phyloP scores from a whole-genome alignment of 2,113 vertebrate genomes.

The Antigone vipio region DNA sequence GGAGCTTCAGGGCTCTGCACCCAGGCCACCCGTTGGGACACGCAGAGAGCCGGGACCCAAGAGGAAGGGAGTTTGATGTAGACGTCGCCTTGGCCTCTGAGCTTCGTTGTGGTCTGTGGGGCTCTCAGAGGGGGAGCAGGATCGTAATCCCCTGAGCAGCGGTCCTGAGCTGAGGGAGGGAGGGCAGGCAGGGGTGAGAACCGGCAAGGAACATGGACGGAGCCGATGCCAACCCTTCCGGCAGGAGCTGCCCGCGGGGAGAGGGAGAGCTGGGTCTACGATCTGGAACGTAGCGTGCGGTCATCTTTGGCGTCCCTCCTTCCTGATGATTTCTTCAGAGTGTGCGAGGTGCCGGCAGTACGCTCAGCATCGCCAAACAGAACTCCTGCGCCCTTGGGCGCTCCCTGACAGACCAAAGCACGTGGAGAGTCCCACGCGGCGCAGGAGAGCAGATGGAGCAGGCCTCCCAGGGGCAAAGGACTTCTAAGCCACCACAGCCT shows the following conservation, averaged over 20 bases:
- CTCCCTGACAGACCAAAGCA: neutral
- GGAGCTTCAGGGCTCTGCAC: neutral
- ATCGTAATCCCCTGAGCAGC: neutral
- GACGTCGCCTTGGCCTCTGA: neutral
- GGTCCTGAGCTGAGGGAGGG: neutral
- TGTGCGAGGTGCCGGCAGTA: neutral
- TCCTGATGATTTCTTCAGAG: neutral
- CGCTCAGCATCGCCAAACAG: neutral
- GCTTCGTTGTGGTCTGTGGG: neutral
- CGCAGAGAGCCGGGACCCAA: neutral
- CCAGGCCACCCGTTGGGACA: accelerated
- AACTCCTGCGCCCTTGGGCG: neutral
- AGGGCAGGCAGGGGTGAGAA: neutral
- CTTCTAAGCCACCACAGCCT: neutral
- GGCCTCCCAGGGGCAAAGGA: neutral
- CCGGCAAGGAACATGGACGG: neutral
- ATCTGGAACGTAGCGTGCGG: accelerated
- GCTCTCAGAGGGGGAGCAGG: neutral
- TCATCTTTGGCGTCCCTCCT: neutral
- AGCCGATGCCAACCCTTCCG: neutral
- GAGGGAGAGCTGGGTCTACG: neutral
- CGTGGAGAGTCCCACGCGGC: accelerated
- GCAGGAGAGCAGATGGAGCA: neutral
- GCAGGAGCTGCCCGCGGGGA: neutral
- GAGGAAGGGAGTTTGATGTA: neutral